A percentile compares a stretch with the other conserved stretches of the same genome.
These are phyloP conservation scores for Gyrodactylus bullatarudis DNA, from an alignment of 1,140 invertebrate genomes.

Conservation along the genomic window DNA sequence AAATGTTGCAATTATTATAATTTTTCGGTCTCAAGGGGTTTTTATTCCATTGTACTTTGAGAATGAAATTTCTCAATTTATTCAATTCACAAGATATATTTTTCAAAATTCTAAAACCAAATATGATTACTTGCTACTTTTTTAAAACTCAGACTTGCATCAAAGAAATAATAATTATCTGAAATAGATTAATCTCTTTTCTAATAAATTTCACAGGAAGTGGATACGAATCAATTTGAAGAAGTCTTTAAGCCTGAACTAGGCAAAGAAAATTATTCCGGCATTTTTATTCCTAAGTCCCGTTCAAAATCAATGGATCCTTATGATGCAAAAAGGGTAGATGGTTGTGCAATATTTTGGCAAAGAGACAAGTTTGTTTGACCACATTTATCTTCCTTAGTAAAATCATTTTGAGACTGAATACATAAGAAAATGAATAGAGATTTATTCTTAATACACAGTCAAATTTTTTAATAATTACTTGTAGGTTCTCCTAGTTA, in stretches of 20 bases:
- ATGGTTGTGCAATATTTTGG: conserved; percentile 95
- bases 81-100: background rate
- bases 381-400: no score
- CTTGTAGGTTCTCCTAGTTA: no score
- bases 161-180: background rate
- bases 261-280: conserved; percentile 61
- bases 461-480: no score
- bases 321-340: conserved; percentile 74
- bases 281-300: conserved; percentile 94
- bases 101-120: background rate
- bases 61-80: no score
- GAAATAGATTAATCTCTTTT: background rate
- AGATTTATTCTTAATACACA: no score
- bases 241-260: conserved; percentile 76
- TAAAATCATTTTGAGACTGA: no score
- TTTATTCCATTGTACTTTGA: no score
- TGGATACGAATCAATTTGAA: conserved; percentile 93
- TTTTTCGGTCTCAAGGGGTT: no score
- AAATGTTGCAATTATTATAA: no score
- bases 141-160: background rate
- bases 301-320: conserved; percentile 90
- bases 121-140: background rate
- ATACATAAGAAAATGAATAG: no score
- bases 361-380: conserved; percentile 21
- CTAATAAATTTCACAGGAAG: conserved; percentile 33